Percentiles rank a stretch among this genome's conserved stretches.
Conservation (phyloP, 2,113 vertebrate genomes). For the Takifugu flavidus region DNA sequence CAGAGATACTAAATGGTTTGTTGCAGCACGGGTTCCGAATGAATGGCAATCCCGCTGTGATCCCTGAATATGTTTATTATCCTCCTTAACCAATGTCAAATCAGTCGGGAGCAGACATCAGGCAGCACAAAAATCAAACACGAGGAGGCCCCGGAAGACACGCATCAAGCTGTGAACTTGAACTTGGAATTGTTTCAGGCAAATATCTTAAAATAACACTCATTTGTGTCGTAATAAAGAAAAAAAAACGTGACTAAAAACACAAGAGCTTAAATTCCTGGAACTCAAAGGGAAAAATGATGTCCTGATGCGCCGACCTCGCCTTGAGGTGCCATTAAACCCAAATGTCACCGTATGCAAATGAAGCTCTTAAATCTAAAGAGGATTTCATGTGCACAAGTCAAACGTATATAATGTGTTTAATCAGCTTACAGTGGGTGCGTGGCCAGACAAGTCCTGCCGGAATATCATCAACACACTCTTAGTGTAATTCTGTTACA, state of each 20-base stretch:
- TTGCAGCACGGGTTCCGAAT: neutral
- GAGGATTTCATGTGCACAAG: neutral
- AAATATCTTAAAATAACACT: too few species aligned
- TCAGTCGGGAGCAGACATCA: too few species aligned
- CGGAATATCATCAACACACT: slow-evolving; percentile 39
- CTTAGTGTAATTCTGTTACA: slow-evolving; percentile 40
- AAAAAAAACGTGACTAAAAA: neutral
- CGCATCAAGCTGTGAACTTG: too few species aligned
- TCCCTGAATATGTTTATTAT: neutral
- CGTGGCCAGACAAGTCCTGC: slow-evolving; percentile 15
- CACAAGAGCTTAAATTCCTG: neutral
- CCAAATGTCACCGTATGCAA: slow-evolving; percentile 2
- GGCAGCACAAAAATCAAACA: too few species aligned
- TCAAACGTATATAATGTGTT: neutral
- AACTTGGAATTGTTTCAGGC: too few species aligned
- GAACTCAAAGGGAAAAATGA: neutral
- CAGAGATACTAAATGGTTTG: neutral
- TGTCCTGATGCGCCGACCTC: neutral
- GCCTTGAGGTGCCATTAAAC: slow-evolving; percentile 2
- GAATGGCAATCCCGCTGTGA: neutral
- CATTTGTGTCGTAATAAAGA: neutral
- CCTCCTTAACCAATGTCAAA: neutral
- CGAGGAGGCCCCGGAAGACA: too few species aligned
- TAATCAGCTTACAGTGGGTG: slow-evolving; percentile 21
- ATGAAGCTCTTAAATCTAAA: slow-evolving; percentile 6